Base-by-base conservation (phyloP, 2,113 vertebrate genomes). In the Paratilapia polleni region DNA sequence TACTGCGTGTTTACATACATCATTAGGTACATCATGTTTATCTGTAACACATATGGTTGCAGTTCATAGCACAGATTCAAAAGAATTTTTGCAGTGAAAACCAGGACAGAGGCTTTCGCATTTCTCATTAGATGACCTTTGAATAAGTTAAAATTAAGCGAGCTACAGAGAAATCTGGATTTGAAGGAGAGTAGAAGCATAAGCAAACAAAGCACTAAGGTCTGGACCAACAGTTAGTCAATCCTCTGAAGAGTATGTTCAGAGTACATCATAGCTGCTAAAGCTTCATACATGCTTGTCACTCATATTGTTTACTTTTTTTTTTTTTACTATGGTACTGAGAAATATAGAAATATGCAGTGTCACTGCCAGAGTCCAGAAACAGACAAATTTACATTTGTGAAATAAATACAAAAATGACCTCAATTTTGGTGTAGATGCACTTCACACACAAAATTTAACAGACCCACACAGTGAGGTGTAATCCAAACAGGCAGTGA, bases 401-500 rank as follows among this genome's bases (percentile, higher is more conserved):
- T 22, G n/a, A 68, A 49, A 31, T 49, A 19, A 75, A 70, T 64
- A 36, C 34, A 31, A 63, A 66, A 73, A 70, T 47, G 2, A 78
- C 13, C 60, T 80, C 2, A 56, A 47, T 47, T 63, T 41, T 70
- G 47, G 6, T n/a, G 74, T 43, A 24, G 36, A 74, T 20, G 9
- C 31, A 12, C 22, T 68, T 56, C 8, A 31, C 47, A 26, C 61
- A 26, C 52, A 47, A 38, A 26, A 38, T 34, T 36, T 6, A 34
- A 60, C 49, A 56, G 73, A 74, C 15, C 68, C 64, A 78, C 63
- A 60, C 36, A 74, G 28, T 26, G 56, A 81, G 74, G 31, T 56
- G 26, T 12, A 66, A 74, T 28, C 36, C 80, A 41, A 74, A 43
- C 36, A 43, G 84, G 54, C 41, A 57, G 19, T 31, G 14, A 31